phyloP scores from a whole-genome alignment of 2,797 vertebrate species.

The Neomorphus geoffroyi region DNA sequence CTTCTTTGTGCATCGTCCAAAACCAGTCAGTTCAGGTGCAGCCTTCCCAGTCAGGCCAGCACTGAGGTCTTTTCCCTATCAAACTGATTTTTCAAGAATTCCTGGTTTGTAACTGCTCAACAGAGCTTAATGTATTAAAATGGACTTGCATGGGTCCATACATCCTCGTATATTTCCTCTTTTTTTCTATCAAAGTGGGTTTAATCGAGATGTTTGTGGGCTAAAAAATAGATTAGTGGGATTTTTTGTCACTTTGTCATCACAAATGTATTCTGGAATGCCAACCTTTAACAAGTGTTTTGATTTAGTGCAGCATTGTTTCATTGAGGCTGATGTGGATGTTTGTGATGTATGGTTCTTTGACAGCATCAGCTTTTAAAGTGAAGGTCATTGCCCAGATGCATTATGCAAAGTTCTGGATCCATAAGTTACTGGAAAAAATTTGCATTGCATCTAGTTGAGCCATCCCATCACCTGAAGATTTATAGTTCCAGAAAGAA shows the following conservation, averaged over 20 bases:
- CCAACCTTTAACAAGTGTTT: background rate
- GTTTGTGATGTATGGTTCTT: background rate
- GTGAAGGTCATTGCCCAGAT: constrained; percentile 14
- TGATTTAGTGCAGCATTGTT: background rate
- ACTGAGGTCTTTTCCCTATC: background rate
- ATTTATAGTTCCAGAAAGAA: constrained; percentile 48
- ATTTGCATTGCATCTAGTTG: background rate
- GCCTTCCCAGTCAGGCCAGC: background rate
- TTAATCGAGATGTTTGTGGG: background rate
- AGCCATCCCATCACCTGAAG: background rate
- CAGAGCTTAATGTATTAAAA: background rate
- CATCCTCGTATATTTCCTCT: background rate
- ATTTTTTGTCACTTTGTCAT: background rate
- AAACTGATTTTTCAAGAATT: background rate
- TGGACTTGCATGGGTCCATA: background rate
- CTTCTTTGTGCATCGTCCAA: background rate
- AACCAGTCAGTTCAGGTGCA: background rate
- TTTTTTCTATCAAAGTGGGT: background rate
- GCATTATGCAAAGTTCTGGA: background rate
- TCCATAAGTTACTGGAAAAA: background rate
- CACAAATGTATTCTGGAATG: background rate
- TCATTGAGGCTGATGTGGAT: background rate
- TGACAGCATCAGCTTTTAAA: background rate
- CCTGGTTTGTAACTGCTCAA: background rate
- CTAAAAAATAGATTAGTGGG: background rate